Evolutionary conservation across 2,113 vertebrate species (phyloP), one percentile per base, ranked within the genome.

Genomic region (Pluvianellus socialis): DNA sequence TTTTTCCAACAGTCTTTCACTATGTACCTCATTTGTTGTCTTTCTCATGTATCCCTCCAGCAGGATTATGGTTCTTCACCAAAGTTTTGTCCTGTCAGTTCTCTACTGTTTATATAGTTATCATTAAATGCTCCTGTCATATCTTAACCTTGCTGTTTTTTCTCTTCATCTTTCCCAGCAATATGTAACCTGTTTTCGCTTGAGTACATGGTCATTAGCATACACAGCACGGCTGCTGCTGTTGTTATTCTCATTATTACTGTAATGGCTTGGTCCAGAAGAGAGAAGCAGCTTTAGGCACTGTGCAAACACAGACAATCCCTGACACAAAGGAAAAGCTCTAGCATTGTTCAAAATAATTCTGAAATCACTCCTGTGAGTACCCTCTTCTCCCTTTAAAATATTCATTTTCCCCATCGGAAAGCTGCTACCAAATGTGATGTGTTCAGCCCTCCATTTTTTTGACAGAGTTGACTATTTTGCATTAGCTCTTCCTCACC

Each of bases 211-310:
- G 22, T 30, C 52, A 92, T 96, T 91, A 96, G 21, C 79, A 97
- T 44, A 80, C 86, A 63, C 30, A 62, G 89, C 94, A 96, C 12
- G 18, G 80, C 26, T 8, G 72, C 75, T 71, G 79, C 74, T 86
- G 55, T 79, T 94, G 70, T 88, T 92, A 55, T 53, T 74, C 71
- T 88, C 59, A 63, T 96, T 90, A 92, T 89, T 84, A 44, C 62
- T 70, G 44, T 72, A 95, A 95, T 91, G 87, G 68, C 89, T 87
- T 40, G 16, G 56, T 62, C 65, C 49, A 90, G 87, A 62, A 61
- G 32, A 68, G 65, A 84, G 77, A 72, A 72, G 73, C 73, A 75
- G 80, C 65, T 79, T 72, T 61, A 79, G 84, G 89, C 66, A 20
- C 47, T 79, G 68, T n/a, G 15, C 79, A 91, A 86, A 80, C 32